Base-by-base conservation (phyloP, 2,113 vertebrate genomes). In the Alexandromys fortis region DNA sequence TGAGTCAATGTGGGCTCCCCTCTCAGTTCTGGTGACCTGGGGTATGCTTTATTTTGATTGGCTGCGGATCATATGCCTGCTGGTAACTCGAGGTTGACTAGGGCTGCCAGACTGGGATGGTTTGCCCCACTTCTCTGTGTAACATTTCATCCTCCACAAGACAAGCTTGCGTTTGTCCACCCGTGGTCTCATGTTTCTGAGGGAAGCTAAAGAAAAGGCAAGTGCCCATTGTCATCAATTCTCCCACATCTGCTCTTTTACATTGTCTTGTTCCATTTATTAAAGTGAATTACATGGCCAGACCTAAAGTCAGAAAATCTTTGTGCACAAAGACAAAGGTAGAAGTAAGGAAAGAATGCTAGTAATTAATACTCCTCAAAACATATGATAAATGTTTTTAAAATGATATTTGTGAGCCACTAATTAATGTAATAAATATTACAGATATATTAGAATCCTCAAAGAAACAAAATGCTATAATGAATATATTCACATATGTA, bases 381-480 rank as follows among this genome's bases (percentile, higher is more conserved):
- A 55, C n/a, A 91, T 17, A 86, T 45, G 68, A 90, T 47, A 42
- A 93, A 93, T 58, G 9, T 35, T 72, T 63, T 78, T 82, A 35
- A 26, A 9, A 58, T 19, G 19, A 24, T 24, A 75, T 78, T 3
- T 67, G 2, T 28, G 10, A 7, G 76, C 2, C 5, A 63, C 68
- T 55, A 68, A 92, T 86, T 86, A 82, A n/a, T 91, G 42, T 0
- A 83, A 81, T 38, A 93, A 91, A 89, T 96, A 21, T 81, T 21
- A 87, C 14, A 83, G 19, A 3, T 24, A 78, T 83, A 75, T 86
- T 52, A 14, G 5, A 82, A 26, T 81, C 7, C 12, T 38, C 11
- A 81, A 58, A 81, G 19, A 55, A 58, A 58, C 52, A 58, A 81
- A 55, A 2, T 81, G 33, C 6, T n/a, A n/a, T 33, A 58, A 58